These are phyloP conservation scores for Echinops telfairi DNA, from an alignment of 2,113 vertebrate species.

Conservation along the genomic window DNA sequence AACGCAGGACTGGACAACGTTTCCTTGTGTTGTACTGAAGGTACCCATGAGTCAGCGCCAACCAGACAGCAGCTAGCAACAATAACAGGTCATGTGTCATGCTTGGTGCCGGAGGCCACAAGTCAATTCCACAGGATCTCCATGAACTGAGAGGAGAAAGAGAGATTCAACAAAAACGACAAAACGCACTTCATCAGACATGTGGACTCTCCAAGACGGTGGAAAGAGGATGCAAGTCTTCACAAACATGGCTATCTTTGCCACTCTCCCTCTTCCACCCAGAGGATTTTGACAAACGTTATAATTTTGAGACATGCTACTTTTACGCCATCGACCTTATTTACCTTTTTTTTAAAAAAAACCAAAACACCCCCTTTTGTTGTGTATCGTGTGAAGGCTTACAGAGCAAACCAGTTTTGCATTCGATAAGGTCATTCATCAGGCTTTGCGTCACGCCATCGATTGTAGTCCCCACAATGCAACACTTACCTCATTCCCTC, in stretches of 20 bases:
- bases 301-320: not conserved
- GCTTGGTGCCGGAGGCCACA: not conserved
- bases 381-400: too few relatives aligned
- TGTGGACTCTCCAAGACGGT: not conserved
- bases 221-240: not conserved
- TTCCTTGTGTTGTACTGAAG: not conserved
- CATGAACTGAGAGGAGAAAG: not conserved
- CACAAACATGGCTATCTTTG: not conserved
- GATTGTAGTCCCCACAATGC: too few relatives aligned
- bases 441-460: too few relatives aligned
- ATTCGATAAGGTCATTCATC: too few relatives aligned
- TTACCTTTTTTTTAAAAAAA: too few relatives aligned
- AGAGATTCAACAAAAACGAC: not conserved
- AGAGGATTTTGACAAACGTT: not conserved
- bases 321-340: not conserved
- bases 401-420: too few relatives aligned
- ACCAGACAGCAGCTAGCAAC: not conserved
- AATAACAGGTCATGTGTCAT: not conserved
- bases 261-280: not conserved
- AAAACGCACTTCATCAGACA: not conserved
- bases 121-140: not conserved
- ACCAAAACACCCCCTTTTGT: too few relatives aligned
- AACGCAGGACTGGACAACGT: not conserved
- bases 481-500: too few relatives aligned
- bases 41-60: not conserved